These are phyloP conservation scores for Drosophila seguyi DNA, from an alignment of 1,140 invertebrate genomes.

Conservation along the genomic window DNA sequence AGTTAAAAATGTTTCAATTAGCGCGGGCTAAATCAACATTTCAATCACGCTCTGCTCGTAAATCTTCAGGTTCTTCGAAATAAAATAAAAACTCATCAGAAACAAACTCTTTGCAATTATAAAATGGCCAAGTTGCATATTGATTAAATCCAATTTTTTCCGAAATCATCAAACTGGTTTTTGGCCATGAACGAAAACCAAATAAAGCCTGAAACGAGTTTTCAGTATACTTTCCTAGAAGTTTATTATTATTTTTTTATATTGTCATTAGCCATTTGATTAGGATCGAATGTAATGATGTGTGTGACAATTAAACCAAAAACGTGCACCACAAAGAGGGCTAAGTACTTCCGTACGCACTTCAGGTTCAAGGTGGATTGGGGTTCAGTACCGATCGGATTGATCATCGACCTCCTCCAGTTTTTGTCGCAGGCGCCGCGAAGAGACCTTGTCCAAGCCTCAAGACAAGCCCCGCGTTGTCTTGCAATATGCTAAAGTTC, in stretches of 20 bases:
- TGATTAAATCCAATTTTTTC: constrained; percentile 53
- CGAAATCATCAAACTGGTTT: constrained; percentile 64
- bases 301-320: constrained; percentile 29
- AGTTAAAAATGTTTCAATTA: neutral
- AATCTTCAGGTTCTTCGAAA: constrained; percentile 44
- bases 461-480: constrained; percentile 48
- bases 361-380: constrained; percentile 42
- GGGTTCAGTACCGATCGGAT: constrained; percentile 19
- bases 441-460: constrained; percentile 57
- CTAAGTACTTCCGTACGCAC: constrained; percentile 33
- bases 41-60: constrained; percentile 46
- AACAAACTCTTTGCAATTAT: constrained; percentile 41
- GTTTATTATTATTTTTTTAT: constrained; percentile 33
- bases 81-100: neutral
- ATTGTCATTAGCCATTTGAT: constrained; percentile 12
- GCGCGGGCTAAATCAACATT: constrained; percentile 19
- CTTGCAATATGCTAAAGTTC: constrained; percentile 77
- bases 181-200: constrained; percentile 44
- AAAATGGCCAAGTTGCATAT: constrained; percentile 61
- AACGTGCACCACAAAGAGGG: constrained; percentile 16
- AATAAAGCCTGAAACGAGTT: constrained; percentile 60
- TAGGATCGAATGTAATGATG: neutral
- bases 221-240: constrained; percentile 60
- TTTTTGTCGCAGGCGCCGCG: constrained; percentile 6
- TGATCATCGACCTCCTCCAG: constrained; percentile 18